These are phyloP conservation scores for Virgularia gustaviana DNA, from an alignment of 92 coral and sea anemone genomes.

Conservation along the genomic window DNA sequence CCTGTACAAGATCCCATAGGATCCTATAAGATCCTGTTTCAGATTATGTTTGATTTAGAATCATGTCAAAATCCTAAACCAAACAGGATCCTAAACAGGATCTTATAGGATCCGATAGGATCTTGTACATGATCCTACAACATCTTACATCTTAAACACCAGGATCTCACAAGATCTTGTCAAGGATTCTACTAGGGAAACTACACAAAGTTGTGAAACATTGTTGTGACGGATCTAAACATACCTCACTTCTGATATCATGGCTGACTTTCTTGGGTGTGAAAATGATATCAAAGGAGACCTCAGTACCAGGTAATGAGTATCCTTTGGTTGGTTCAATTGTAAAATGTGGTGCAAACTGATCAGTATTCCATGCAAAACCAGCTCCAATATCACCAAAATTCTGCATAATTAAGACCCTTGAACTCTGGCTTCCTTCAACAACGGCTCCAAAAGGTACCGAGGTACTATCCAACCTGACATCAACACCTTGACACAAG, in stretches of 20 bases:
- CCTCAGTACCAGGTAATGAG: conserved; percentile 92
- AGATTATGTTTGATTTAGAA: too few species aligned
- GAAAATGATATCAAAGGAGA: conserved; percentile 78
- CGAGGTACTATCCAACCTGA: conserved; percentile 81
- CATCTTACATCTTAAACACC: too few species aligned
- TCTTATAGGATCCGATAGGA: too few species aligned
- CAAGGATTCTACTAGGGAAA: too few species aligned
- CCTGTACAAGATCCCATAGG: too few species aligned
- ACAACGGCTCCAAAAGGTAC: conserved; percentile 99
- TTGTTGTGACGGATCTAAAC: too few species aligned
- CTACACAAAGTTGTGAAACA: too few species aligned
- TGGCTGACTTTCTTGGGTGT: conserved; percentile 81
- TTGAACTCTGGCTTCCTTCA: conserved; percentile 78
- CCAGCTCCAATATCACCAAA: conserved; percentile 97
- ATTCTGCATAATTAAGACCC: conserved; percentile 89
- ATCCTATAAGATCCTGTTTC: too few species aligned
- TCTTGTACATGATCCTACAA: too few species aligned
- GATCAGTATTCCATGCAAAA: conserved; percentile 85
- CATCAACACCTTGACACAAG: conserved; percentile 88
- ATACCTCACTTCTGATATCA: conserved; percentile 89
- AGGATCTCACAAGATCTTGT: too few species aligned
- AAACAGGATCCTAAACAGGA: too few species aligned
- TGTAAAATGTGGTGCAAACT: conserved; percentile 78
- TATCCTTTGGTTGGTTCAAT: conserved; percentile 82
- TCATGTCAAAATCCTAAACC: too few species aligned